Evolutionary conservation across 2,888 invertebrate genomes (phyloP), one percentile per base, ranked within the genome.

Genomic region (Parapristionchus giblindavisi): DNA sequence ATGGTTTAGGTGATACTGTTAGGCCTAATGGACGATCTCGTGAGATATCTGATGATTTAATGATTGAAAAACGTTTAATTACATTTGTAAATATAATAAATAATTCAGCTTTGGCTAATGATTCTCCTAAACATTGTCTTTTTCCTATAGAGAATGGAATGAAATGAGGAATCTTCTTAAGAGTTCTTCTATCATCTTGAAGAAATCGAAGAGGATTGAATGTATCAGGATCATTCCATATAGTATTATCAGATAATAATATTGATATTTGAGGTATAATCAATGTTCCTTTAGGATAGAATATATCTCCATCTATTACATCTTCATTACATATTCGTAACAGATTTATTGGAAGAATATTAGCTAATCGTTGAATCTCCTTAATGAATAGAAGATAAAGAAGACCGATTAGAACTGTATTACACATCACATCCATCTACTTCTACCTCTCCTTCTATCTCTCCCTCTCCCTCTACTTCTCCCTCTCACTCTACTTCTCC

Each of bases 161-260:
- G 43, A 85, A 85, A 11, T 79, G 77, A 8, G 85, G 83, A 51
- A 65, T 70, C 51, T 76, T 78, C 61, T 79, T 79, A 65, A 87
- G 78, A 38, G 58, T 56, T 56, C 80, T 81, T 14, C 77, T 76
- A 17, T 83, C 78, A 21, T 74, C 77, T 75, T 86, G 85, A 14
- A 88, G 74, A 75, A 88, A 88, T 66, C 88, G 80, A 14, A 83
- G 82, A 3, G 88, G 88, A 58, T 79, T 75, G 80, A 89, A 88
- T 6, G 72, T 38, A 24, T 77, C 61, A 2, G 88, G 88, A 17
- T 87, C 72, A 11, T 78, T 70, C 80, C 87, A 88, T 34, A 84
- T 63, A 27, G 65, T 73, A 21, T 82, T 81, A 63, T 87, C 87
- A 75, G 84, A 84, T 80, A 87, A 78, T 24, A 84, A 74, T 43